Evolutionary conservation across 2,797 vertebrate genomes (phyloP).

Genomic region (Pangasius larnaudii): DNA sequence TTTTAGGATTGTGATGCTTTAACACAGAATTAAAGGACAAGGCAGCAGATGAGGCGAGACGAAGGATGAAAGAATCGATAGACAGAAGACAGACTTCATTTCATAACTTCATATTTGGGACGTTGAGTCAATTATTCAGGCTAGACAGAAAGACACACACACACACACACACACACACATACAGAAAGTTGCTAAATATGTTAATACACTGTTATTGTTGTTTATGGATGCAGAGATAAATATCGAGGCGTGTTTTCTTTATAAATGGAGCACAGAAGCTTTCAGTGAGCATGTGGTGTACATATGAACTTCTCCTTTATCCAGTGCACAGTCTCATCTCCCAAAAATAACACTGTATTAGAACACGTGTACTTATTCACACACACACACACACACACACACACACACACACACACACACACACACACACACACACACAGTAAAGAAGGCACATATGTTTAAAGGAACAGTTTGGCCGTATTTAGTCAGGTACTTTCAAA

Average conservation of each 20-base stretch:
- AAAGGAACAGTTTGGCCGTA: not conserved
- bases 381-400: conserved; percentile 37
- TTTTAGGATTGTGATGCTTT: not conserved
- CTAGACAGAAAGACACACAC: not conserved
- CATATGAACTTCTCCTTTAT: conserved; percentile 28
- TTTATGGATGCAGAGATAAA: not conserved
- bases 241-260: conserved; percentile 3
- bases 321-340: not conserved
- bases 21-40: not conserved
- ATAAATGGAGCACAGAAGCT: not conserved
- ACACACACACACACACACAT: not conserved
- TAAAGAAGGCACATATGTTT: not conserved
- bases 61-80: not conserved
- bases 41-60: not conserved
- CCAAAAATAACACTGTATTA: conserved; percentile 28
- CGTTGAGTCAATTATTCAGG: not conserved
- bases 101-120: not conserved
- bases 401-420: conserved; percentile 46
- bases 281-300: conserved; percentile 14
- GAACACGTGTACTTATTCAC: conserved; percentile 28
- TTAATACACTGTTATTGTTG: not conserved
- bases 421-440: conserved; percentile 33
- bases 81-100: not conserved
- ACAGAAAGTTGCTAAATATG: not conserved
- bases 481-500: not conserved